phyloP scores from a whole-genome alignment of 2,797 vertebrate species.

The Alfaro cultratus region DNA sequence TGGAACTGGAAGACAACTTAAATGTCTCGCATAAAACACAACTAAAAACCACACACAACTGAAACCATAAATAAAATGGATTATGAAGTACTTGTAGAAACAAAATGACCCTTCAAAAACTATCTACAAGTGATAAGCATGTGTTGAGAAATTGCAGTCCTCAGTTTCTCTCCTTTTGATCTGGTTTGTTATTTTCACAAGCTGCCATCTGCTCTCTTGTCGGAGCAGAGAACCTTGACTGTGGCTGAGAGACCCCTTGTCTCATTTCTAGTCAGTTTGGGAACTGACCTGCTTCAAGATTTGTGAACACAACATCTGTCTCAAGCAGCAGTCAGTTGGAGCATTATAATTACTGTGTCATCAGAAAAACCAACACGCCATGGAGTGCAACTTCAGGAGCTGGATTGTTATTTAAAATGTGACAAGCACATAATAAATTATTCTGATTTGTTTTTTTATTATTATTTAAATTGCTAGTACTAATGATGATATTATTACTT shows the following conservation, averaged over 20 bases:
- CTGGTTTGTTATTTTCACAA: slow-evolving; percentile 66
- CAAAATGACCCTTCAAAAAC: too few relatives aligned
- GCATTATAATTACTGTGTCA: slow-evolving; percentile 40
- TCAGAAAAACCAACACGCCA: slow-evolving; percentile 13
- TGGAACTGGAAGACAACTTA: too few relatives aligned
- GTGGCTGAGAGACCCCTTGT: slow-evolving; percentile 67
- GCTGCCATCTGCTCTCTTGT: slow-evolving; percentile 74
- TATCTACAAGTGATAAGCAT: slow-evolving; percentile 37
- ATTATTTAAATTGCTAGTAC: neutral
- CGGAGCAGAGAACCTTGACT: slow-evolving; percentile 70
- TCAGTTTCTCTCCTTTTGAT: slow-evolving; percentile 55
- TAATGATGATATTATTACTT: neutral
- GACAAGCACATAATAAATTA: slow-evolving; percentile 3
- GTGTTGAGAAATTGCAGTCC: slow-evolving; percentile 41
- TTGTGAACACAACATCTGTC: slow-evolving; percentile 70
- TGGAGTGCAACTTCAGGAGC: neutral
- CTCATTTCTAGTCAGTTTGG: slow-evolving; percentile 71
- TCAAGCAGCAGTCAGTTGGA: slow-evolving; percentile 45
- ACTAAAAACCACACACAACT: too few relatives aligned
- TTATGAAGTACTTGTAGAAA: too few relatives aligned
- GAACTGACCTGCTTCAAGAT: slow-evolving; percentile 66
- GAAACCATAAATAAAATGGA: too few relatives aligned
- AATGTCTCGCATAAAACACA: too few relatives aligned
- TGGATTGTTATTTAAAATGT: slow-evolving; percentile 7
- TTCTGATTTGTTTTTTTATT: neutral